Conservation (phyloP, 2,888 invertebrate genomes). For the Amphipoea oculea region DNA sequence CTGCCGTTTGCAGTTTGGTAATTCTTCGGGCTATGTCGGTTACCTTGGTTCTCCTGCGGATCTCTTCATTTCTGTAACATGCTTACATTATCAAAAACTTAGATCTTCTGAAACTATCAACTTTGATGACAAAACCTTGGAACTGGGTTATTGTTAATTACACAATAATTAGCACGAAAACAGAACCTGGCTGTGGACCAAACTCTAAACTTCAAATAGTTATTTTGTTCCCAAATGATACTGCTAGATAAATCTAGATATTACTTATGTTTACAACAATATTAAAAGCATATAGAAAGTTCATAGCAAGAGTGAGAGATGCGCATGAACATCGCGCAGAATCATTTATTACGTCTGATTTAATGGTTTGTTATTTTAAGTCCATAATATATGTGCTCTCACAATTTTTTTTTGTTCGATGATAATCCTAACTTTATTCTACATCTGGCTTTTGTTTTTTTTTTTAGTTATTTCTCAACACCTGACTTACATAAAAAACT, state of each 20-base stretch:
- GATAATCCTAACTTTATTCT: constrained; percentile 1
- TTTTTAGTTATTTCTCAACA: not conserved
- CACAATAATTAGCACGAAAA: not conserved
- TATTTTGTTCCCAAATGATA: not conserved
- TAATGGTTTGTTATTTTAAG: constrained; percentile 2
- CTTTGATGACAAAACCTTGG: not conserved
- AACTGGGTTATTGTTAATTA: not conserved
- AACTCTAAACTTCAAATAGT: not conserved
- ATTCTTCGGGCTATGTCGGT: no score
- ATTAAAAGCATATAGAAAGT: not conserved
- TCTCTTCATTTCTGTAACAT: no score
- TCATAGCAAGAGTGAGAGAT: constrained; percentile 3
- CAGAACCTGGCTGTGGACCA: not conserved
- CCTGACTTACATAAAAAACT: not conserved
- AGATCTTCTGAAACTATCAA: not conserved
- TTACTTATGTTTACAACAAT: not conserved
- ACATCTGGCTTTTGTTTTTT: constrained; percentile 15
- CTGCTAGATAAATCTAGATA: no score
- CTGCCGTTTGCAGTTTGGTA: no score
- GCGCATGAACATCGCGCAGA: not conserved
- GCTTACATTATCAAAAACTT: not conserved
- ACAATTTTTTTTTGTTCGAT: constrained; percentile 7
- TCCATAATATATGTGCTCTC: not conserved
- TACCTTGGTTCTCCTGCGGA: no score
- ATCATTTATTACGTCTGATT: constrained; percentile 5